phyloP scores from a whole-genome alignment of 2,113 vertebrate genomes.

The Anguilla rostrata region DNA sequence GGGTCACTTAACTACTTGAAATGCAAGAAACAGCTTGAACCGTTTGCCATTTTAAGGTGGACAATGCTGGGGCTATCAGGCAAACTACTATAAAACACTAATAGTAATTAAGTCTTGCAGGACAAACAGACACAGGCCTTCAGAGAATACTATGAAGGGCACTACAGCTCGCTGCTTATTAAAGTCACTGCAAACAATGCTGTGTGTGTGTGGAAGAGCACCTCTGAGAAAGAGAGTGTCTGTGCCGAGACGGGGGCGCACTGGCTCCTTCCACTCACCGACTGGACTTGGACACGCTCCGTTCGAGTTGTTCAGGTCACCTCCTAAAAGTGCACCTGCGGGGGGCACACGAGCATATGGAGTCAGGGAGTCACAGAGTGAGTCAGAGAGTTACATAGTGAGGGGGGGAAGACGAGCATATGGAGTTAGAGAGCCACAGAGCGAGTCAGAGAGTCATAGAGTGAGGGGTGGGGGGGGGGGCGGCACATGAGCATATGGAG shows the following conservation, averaged over 20 bases:
- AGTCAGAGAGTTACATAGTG: neutral
- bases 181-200: neutral
- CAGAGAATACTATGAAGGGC: neutral
- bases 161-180: neutral
- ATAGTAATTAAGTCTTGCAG: neutral
- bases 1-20: neutral
- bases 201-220: neutral
- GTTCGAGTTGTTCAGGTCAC: constrained; percentile 87
- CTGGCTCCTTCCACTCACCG: constrained; percentile 74
- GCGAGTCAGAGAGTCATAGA: no score
- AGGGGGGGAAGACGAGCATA: neutral
- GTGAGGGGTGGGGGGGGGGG: no score
- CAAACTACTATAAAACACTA: neutral
- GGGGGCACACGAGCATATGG: neutral
- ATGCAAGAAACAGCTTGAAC: neutral
- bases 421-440: no score
- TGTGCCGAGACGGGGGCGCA: neutral
- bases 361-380: no score
- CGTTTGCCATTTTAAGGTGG: neutral
- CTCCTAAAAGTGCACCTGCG: constrained; percentile 87
- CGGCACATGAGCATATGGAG: no score
- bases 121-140: constrained; percentile 6
- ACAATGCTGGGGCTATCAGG: neutral
- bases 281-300: constrained; percentile 93
- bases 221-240: neutral